Conservation (phyloP, 2,797 vertebrate genomes). For the Rhinichthys osculus region DNA sequence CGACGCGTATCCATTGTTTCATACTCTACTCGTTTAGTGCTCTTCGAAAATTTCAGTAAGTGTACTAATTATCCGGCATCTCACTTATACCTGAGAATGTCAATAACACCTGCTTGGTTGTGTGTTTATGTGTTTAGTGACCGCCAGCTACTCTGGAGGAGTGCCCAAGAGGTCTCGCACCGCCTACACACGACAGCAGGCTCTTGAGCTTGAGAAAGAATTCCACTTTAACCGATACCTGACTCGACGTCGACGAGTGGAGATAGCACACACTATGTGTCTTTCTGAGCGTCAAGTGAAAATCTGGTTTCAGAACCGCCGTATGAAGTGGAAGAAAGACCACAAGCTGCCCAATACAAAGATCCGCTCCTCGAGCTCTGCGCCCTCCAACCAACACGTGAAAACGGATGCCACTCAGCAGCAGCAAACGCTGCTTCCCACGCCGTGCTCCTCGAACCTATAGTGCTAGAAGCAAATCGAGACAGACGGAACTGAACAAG, state of each 20-base stretch:
- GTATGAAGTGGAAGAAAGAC: slow-evolving; percentile 99
- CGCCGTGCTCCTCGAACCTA: slow-evolving; percentile 81
- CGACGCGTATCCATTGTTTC: slow-evolving; percentile 1
- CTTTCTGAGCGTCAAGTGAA: slow-evolving; percentile 98
- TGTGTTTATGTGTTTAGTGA: slow-evolving; percentile 87
- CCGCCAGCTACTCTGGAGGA: slow-evolving; percentile 93
- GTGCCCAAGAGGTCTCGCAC: slow-evolving; percentile 98
- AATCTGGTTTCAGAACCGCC: slow-evolving; percentile 99
- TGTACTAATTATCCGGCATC: slow-evolving; percentile 27
- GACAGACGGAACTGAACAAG: slow-evolving; percentile 75
- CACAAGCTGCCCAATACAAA: slow-evolving; percentile 99
- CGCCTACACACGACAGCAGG: slow-evolving; percentile 98
- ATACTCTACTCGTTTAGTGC: not conserved
- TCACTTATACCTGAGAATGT: slow-evolving; percentile 40
- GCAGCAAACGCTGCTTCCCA: slow-evolving; percentile 81
- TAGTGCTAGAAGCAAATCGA: slow-evolving; percentile 70
- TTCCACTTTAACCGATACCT: slow-evolving; percentile 99
- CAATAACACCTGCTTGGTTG: slow-evolving; percentile 80
- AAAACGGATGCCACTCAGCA: slow-evolving; percentile 90
- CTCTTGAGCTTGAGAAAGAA: slow-evolving; percentile 98
- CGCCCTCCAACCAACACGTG: slow-evolving; percentile 83
- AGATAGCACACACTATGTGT: slow-evolving; percentile 97
- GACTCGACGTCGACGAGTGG: slow-evolving; percentile 95
- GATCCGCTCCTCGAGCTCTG: slow-evolving; percentile 92
- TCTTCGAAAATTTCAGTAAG: slow-evolving; percentile 6